phyloP scores from a whole-genome alignment of 2,113 vertebrate species.

The Stigmatopora argus region DNA sequence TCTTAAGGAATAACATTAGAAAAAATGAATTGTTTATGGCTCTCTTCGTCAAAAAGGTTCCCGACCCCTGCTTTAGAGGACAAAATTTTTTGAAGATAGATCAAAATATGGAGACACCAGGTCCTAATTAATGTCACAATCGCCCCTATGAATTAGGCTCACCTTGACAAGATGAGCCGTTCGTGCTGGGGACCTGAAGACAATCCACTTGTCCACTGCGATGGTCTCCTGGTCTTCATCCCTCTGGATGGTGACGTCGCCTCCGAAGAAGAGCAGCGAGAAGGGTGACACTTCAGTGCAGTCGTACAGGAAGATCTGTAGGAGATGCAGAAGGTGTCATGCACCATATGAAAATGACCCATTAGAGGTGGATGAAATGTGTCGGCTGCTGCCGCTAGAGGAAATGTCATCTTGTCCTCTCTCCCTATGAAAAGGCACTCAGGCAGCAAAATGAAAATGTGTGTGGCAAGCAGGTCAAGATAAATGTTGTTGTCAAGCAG shows the following conservation, averaged over 20 bases:
- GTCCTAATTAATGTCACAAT: not conserved
- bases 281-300: slow-evolving; percentile 98
- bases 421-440: not conserved
- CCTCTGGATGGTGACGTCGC: slow-evolving; percentile 93
- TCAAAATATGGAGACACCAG: not conserved
- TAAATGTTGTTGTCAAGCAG: not conserved
- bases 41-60: no score
- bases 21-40: no score
- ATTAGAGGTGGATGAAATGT: slow-evolving; percentile 50
- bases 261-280: slow-evolving; percentile 93
- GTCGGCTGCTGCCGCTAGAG: slow-evolving; percentile 20
- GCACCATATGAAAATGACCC: slow-evolving; percentile 39
- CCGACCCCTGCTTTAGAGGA: no score
- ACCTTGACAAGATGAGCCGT: slow-evolving; percentile 95
- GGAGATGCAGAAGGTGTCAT: slow-evolving; percentile 26
- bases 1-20: no score
- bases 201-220: slow-evolving; percentile 93
- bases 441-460: not conserved
- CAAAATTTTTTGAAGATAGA: no score
- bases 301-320: slow-evolving; percentile 94
- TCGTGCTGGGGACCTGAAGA: slow-evolving; percentile 90
- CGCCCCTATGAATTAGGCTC: slow-evolving; percentile 3
- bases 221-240: slow-evolving; percentile 92
- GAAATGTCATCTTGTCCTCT: slow-evolving; percentile 53
- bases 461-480: not conserved